Base-by-base conservation (phyloP, 2,797 vertebrate genomes). In the Sebastes itinus region DNA sequence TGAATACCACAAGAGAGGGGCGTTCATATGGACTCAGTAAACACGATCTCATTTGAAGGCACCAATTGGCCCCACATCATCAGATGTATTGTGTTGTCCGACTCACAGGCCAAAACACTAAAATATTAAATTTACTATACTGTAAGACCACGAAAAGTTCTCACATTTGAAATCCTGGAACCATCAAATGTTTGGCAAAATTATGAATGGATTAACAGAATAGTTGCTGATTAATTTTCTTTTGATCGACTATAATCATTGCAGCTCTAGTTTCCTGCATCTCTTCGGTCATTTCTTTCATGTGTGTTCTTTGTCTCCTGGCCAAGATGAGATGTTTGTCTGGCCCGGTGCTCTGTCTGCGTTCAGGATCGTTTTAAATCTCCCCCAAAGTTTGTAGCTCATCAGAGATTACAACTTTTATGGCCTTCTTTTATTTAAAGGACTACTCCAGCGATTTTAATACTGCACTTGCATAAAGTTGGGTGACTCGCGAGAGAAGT, bases 321-420 rank as follows among this genome's bases (percentile, higher is more conserved):
- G 54, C 55, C 75, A 69, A 73, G 33, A 71, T 78, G 46, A 70
- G 60, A 35, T 69, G 30, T 38, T 13, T 56, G 52, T 88, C 27
- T 73, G 67, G 54, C 46, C 28, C 69, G 33, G 27, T 74, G 52
- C 70, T 80, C 60, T 72, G 28, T 66, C 27, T n/a, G 55, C 78
- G 54, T 63, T 61, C 54, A 80, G 18, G 22, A 25, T 52, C 28
- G 12, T 71, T 80, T 74, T n/a, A 54, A 63, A 30, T 46, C 5
- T 16, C 64, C 11, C n/a, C 23, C 11, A 3, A 72, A 9, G n/a
- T 27, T 49, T 77, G 8, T 23, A 66, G 59, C 3, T 66, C 42
- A 54, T 73, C 18, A 56, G 13, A 71, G 42, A 65, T 49, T 35
- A 2, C 5, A 32, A 5, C 4, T 30, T 38, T 16, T 23, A 28